phyloP scores from a whole-genome alignment of 1,140 invertebrate species.

The Monochamus saltuarius region DNA sequence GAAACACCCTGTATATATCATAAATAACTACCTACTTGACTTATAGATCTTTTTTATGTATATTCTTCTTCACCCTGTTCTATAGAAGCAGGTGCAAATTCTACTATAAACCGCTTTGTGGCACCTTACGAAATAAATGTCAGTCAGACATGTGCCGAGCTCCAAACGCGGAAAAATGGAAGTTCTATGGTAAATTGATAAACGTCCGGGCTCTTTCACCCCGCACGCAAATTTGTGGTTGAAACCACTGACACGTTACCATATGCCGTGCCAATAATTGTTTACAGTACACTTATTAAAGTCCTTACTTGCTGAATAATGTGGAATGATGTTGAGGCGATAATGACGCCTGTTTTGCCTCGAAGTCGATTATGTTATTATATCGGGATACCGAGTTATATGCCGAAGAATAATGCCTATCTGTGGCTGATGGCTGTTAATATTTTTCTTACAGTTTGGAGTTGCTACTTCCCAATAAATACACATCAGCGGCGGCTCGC shows the following conservation, averaged over 20 bases:
- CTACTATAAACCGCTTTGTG: not conserved
- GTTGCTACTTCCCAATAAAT: no score
- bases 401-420: no score
- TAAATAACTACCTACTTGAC: no score
- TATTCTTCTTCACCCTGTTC: no score
- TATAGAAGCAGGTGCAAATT: constrained; percentile 13
- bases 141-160: not conserved
- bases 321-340: not conserved
- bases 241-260: constrained; percentile 22
- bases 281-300: constrained; percentile 24
- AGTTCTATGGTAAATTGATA: not conserved
- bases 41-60: no score
- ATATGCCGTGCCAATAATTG: constrained; percentile 30
- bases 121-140: no score
- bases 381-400: not conserved
- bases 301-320: constrained; percentile 12
- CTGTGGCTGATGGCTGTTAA: no score
- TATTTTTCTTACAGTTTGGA: no score
- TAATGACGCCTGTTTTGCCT: constrained; percentile 18
- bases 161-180: not conserved
- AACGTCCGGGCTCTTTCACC: constrained; percentile 19
- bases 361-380: constrained; percentile 23
- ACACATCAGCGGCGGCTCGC: no score
- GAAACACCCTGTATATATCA: no score
- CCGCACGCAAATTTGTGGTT: constrained; percentile 26